These are phyloP conservation scores for Tortricodes alternella DNA, from an alignment of 2,888 invertebrate species.

Conservation along the genomic window DNA sequence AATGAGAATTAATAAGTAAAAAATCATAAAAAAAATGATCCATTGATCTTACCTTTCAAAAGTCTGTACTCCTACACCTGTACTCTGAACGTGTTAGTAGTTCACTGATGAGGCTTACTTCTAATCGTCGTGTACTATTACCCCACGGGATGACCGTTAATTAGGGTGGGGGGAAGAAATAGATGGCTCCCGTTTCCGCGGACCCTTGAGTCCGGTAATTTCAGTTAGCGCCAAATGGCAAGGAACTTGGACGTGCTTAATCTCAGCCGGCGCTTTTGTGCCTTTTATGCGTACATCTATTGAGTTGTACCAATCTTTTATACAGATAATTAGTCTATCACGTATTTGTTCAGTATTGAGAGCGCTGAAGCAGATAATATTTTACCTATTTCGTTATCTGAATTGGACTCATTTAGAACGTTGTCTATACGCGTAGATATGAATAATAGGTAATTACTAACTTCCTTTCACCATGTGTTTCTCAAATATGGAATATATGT, in stretches of 20 bases:
- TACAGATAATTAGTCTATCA: constrained; percentile 22
- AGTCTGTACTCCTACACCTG: too few relatives aligned
- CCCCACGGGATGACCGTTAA: constrained; percentile 52
- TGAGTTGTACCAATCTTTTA: constrained; percentile 8
- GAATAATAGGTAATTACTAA: too few relatives aligned
- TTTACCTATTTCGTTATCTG: too few relatives aligned
- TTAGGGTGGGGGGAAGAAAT: constrained; percentile 53
- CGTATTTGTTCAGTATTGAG: constrained; percentile 8
- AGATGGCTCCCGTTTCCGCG: constrained; percentile 50
- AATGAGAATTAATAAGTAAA: too few relatives aligned
- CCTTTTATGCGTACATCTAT: not conserved
- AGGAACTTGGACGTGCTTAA: constrained; percentile 47
- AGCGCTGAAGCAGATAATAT: constrained; percentile 4
- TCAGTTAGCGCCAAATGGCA: constrained; percentile 56
- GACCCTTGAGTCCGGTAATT: constrained; percentile 57
- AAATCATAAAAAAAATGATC: too few relatives aligned
- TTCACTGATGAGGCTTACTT: constrained; percentile 23
- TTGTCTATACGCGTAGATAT: too few relatives aligned
- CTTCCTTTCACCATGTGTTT: too few relatives aligned
- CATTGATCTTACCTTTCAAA: too few relatives aligned
- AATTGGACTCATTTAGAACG: too few relatives aligned
- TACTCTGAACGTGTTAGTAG: not conserved
- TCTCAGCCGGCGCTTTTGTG: constrained; percentile 37
- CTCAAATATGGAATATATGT: too few relatives aligned
- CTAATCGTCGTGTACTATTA: constrained; percentile 38